These are phyloP conservation scores for Cyprinodon variegatus DNA, from an alignment of 2,113 vertebrate species.

Conservation along the genomic window DNA sequence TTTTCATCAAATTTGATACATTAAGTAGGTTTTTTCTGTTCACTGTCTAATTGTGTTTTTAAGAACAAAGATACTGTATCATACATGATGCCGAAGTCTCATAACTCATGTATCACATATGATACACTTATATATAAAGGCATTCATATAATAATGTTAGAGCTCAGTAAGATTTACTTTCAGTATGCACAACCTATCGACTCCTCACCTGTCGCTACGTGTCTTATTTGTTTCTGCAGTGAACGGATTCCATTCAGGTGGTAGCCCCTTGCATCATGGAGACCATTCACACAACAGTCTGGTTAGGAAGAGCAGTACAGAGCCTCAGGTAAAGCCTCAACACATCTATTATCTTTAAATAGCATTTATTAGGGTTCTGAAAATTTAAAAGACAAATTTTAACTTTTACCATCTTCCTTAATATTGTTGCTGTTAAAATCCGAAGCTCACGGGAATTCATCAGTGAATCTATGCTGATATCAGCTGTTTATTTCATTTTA, in stretches of 20 bases:
- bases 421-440: not conserved
- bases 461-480: no score
- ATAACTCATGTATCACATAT: no score
- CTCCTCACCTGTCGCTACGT: not conserved
- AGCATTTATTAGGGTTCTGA: not conserved
- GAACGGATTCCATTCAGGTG: slow-evolving; percentile 93
- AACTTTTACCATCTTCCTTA: not conserved
- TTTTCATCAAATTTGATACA: no score
- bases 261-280: slow-evolving; percentile 84
- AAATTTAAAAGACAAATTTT: not conserved
- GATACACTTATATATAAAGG: no score
- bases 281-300: slow-evolving; percentile 83
- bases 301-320: slow-evolving; percentile 84
- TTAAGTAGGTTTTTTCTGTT: no score
- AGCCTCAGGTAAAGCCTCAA: slow-evolving; percentile 85
- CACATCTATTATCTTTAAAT: not conserved
- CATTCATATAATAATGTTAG: not conserved
- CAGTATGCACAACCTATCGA: not conserved
- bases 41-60: no score
- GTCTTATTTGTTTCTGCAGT: slow-evolving; percentile 78
- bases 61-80: no score
- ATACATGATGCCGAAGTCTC: no score
- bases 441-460: not conserved
- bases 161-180: not conserved
- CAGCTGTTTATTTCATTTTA: no score